Base-by-base conservation (phyloP, 2,888 invertebrate genomes). In the Stegophylla sp. region DNA sequence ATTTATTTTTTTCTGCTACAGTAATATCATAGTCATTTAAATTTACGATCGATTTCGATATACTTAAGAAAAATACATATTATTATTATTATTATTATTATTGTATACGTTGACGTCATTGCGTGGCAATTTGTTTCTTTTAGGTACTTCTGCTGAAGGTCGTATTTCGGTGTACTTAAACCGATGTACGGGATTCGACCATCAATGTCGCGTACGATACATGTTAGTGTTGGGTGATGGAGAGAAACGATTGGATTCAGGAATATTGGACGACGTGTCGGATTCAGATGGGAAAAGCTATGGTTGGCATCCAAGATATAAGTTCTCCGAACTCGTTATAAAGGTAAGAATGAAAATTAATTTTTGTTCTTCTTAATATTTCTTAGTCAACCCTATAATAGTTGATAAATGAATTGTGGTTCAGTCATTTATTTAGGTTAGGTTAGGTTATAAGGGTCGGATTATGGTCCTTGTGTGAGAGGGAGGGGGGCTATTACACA, bases 111-210 rank as follows among this genome's bases (percentile, higher is more conserved):
- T 45, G 15, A 45, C 45, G 45, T 64, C n/a, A 45, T 3, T 53
- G 5, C 20, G 51, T 28, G n/a, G 1, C 15, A 3, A 15, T 69
- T 45, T 17, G 28, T 17, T 3, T 59, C 0, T 1, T n/a, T 23
- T 23, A 79, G 79, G 79, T 71, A 71, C 61, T n/a, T 79, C 79
- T 3, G 48, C 87, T 71, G 88, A 89, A 84, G 88, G 86, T 84
- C 84, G 89, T 41, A 85, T 89, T 69, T 88, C 89, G 82, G 87
- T 92, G 73, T 90, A 91, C 81, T 87, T 94, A 56, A 90, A 91
- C 85, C 89, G 94, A 73, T 89, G 93, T 77, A 93, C 93, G n/a
- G 93, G 93, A 66, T 93, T 93, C 85, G 93, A 93, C 84, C 93
- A 93, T 86, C 90, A 91, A 72, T 93, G 93, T 86, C 89, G 93